Percentiles rank a stretch among this genome's conserved stretches.
Evolutionary conservation across 2,113 vertebrate genomes (phyloP).

Genomic region (Clinocottus analis): DNA sequence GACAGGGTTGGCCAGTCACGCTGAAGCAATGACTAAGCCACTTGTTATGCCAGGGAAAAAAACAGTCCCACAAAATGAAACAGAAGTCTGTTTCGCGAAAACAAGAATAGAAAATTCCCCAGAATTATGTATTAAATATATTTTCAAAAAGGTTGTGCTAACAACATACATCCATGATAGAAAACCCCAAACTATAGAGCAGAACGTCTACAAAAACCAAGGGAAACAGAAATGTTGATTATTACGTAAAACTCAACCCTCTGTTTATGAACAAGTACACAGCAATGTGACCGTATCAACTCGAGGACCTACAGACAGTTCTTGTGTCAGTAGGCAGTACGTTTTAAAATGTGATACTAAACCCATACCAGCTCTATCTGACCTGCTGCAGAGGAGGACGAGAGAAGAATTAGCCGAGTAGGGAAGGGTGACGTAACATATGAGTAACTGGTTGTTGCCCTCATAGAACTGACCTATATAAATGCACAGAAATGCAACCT

Average conservation of each 20-base stretch:
- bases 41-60: conserved; percentile 10
- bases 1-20: conserved; percentile 33
- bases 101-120: conserved; percentile 2
- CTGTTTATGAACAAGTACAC: neutral
- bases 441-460: conserved; percentile 15
- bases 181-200: neutral
- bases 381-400: conserved; percentile 8
- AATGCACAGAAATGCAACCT: neutral
- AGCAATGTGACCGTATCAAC: neutral
- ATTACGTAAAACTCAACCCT: neutral
- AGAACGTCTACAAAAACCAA: accelerated
- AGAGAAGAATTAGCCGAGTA: neutral
- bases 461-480: neutral
- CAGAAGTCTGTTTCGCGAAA: neutral
- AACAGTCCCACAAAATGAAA: conserved; percentile 11
- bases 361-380: neutral
- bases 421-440: conserved; percentile 23
- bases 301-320: neutral
- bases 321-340: neutral
- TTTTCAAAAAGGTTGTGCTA: neutral
- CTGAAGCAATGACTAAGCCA: conserved; percentile 27
- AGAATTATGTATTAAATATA: neutral
- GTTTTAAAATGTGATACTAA: conserved; percentile 17
- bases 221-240: neutral
- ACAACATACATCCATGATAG: neutral